Percentiles rank a stretch among this genome's conserved stretches.
phyloP scores from a whole-genome alignment of 2,888 invertebrate genomes.

The Dermolepida albohirtum region DNA sequence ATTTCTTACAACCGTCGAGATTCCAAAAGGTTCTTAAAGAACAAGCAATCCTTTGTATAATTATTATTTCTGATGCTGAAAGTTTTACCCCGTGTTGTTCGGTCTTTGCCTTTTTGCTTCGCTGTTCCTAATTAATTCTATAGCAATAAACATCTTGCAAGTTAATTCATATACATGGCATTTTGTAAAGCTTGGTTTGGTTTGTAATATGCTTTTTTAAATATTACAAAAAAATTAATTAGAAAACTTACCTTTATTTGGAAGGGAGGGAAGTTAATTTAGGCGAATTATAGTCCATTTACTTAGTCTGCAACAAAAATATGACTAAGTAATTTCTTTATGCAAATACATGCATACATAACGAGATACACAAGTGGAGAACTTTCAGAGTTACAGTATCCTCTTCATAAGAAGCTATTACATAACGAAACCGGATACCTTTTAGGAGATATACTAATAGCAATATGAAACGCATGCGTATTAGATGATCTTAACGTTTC shows the following conservation, averaged over 20 bases:
- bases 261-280: slow-evolving; percentile 60
- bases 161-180: slow-evolving; percentile 1
- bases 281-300: slow-evolving; percentile 64
- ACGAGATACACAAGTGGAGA: too few species aligned
- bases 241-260: slow-evolving; percentile 59
- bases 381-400: too few species aligned
- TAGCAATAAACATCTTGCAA: slow-evolving; percentile 15
- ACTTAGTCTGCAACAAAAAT: slow-evolving; percentile 62
- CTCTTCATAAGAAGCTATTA: too few species aligned
- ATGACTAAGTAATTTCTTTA: not conserved
- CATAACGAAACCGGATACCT: too few species aligned
- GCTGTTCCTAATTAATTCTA: slow-evolving; percentile 23
- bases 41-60: slow-evolving; percentile 37
- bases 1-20: slow-evolving; percentile 24
- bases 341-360: too few species aligned
- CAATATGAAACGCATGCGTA: too few species aligned
- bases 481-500: too few species aligned
- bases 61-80: slow-evolving; percentile 35
- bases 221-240: slow-evolving; percentile 4
- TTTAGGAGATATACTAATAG: too few species aligned
- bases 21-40: slow-evolving; percentile 36
- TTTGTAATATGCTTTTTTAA: slow-evolving; percentile 8
- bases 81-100: slow-evolving; percentile 9
- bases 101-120: slow-evolving; percentile 1
- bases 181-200: slow-evolving; percentile 23